Conservation (phyloP, 2,797 vertebrate species). For the Lutjanus campechanus region DNA sequence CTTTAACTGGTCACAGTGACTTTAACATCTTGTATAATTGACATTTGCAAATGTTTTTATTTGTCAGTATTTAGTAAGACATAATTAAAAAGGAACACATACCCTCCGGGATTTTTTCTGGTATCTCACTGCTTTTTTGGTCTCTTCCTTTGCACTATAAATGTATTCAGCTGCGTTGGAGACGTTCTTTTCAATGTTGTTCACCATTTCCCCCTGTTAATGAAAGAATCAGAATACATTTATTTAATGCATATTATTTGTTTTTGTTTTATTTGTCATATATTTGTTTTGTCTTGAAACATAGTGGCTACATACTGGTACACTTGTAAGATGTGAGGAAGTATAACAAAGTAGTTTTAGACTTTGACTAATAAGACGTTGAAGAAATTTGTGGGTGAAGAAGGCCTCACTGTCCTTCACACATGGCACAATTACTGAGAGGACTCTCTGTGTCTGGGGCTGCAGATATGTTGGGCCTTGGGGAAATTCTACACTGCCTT, state of each 20-base stretch:
- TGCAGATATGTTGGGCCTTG: too few relatives aligned
- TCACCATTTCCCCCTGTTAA: slow-evolving; percentile 94
- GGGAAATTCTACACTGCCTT: too few relatives aligned
- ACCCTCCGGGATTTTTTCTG: slow-evolving; percentile 94
- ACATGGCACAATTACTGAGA: too few relatives aligned
- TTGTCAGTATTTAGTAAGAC: neutral
- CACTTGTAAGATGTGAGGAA: too few relatives aligned
- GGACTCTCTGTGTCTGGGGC: too few relatives aligned
- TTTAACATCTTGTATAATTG: neutral
- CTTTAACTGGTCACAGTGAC: neutral
- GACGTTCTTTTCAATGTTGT: slow-evolving; percentile 97
- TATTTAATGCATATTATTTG: neutral
- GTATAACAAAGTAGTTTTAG: neutral
- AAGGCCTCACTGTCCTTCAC: too few relatives aligned
- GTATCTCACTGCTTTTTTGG: slow-evolving; percentile 94
- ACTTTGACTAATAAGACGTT: too few relatives aligned
- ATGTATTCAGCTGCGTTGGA: slow-evolving; percentile 92
- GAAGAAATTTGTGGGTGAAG: too few relatives aligned
- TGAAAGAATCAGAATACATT: neutral
- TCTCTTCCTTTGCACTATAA: slow-evolving; percentile 93
- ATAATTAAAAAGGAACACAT: slow-evolving; percentile 65
- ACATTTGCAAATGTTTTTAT: neutral
- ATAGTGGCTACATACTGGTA: neutral
- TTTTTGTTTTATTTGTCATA: neutral
- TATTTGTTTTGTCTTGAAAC: too few relatives aligned